phyloP scores from a whole-genome alignment of 2,113 vertebrate genomes.

The Percopsis transmontana region DNA sequence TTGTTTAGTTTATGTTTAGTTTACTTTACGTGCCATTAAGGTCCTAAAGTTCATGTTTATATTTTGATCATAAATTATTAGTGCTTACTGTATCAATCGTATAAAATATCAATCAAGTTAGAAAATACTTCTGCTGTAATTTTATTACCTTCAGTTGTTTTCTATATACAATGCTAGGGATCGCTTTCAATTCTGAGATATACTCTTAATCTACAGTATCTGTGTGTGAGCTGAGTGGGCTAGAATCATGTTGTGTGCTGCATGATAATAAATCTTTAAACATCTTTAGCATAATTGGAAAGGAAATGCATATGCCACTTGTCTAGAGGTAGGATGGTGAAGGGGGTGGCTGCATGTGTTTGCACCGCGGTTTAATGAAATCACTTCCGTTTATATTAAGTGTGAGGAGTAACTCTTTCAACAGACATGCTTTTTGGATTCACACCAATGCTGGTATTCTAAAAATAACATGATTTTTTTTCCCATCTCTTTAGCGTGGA shows the following conservation, averaged over 20 bases:
- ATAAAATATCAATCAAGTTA: too few relatives aligned
- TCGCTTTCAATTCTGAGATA: conserved; percentile 19
- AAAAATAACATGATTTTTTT: background rate
- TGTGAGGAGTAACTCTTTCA: conserved; percentile 13
- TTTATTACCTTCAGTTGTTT: too few relatives aligned
- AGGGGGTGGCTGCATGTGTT: conserved; percentile 11
- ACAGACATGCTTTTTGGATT: background rate
- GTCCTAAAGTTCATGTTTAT: too few relatives aligned
- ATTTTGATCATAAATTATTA: too few relatives aligned
- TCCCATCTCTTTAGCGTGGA: conserved; percentile 15
- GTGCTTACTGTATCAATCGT: too few relatives aligned
- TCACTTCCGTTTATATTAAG: conserved; percentile 10
- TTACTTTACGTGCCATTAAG: too few relatives aligned
- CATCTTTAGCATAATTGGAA: conserved; percentile 28
- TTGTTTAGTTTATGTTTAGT: too few relatives aligned
- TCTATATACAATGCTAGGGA: too few relatives aligned
- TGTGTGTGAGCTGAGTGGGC: conserved; percentile 28
- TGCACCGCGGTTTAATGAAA: conserved; percentile 24
- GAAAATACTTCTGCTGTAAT: too few relatives aligned
- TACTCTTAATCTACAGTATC: conserved; percentile 16
- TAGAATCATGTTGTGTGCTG: background rate
- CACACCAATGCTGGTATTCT: background rate
- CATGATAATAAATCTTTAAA: conserved; percentile 30
- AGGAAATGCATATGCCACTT: conserved; percentile 2
- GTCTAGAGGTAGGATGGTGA: conserved; percentile 11